These are phyloP conservation scores for Acrossocheilus fasciatus DNA, from an alignment of 2,797 vertebrate genomes.

Conservation along the genomic window DNA sequence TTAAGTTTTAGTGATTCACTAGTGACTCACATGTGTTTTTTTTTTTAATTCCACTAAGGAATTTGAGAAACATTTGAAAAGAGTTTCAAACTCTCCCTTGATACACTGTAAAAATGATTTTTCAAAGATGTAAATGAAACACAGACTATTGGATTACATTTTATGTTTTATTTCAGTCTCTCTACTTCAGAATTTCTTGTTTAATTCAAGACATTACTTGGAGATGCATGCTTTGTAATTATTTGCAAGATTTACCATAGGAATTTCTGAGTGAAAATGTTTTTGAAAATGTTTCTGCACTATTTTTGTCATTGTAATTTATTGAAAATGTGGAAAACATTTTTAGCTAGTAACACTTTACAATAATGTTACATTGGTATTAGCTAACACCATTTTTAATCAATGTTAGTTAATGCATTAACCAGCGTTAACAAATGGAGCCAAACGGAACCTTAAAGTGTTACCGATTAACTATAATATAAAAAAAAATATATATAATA, in stretches of 20 bases:
- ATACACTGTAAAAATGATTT: not conserved
- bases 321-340: too few relatives aligned
- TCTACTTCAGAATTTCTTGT: not conserved
- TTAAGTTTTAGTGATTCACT: not conserved
- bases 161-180: not conserved
- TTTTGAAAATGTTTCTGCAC: too few relatives aligned
- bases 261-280: too few relatives aligned
- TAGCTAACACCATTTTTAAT: too few relatives aligned
- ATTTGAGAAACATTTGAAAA: not conserved
- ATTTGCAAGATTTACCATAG: not conserved
- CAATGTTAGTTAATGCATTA: too few relatives aligned
- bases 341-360: too few relatives aligned
- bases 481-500: too few relatives aligned
- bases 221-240: not conserved
- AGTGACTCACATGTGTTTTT: not conserved
- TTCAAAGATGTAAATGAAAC: not conserved
- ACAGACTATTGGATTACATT: not conserved
- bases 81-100: not conserved
- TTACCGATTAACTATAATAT: too few relatives aligned
- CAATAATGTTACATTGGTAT: too few relatives aligned
- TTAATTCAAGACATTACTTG: not conserved
- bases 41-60: not conserved
- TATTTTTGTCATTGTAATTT: too few relatives aligned
- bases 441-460: too few relatives aligned
- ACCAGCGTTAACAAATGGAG: too few relatives aligned